These are phyloP conservation scores for Adelosebastes latens DNA, from an alignment of 2,797 vertebrate genomes.

Conservation along the genomic window DNA sequence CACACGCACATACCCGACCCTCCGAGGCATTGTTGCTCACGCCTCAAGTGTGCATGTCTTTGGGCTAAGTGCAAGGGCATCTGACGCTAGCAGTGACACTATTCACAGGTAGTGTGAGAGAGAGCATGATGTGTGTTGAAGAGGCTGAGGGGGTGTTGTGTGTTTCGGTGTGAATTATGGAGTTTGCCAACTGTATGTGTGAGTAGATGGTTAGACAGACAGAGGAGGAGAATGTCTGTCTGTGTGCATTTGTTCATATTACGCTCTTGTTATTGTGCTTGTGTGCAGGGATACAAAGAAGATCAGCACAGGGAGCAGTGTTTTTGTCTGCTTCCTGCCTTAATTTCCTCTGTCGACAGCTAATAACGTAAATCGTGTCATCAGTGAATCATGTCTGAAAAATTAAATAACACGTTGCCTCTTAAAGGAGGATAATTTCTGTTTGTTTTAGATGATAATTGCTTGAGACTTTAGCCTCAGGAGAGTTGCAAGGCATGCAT, in stretches of 20 bases:
- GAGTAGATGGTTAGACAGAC: conserved; percentile 36
- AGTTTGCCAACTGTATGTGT: conserved; percentile 9
- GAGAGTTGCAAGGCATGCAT: conserved; percentile 20
- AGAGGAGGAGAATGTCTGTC: background rate
- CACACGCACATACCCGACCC: conserved; percentile 29
- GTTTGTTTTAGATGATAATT: conserved; percentile 63
- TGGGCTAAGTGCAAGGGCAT: conserved; percentile 18
- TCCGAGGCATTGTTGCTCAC: conserved; percentile 25
- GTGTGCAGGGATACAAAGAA: background rate
- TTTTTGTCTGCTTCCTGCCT: background rate
- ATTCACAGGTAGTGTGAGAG: conserved; percentile 12
- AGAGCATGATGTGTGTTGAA: background rate
- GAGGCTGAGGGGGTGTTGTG: conserved; percentile 1
- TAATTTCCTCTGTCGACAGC: conserved; percentile 12
- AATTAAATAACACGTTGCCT: conserved; percentile 56
- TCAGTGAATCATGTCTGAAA: conserved; percentile 65
- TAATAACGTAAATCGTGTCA: conserved; percentile 36
- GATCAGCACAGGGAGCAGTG: background rate
- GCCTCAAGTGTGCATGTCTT: conserved; percentile 27
- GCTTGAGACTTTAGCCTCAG: conserved; percentile 39
- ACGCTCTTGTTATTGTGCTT: no score
- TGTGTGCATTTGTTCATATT: background rate
- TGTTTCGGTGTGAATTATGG: conserved; percentile 20
- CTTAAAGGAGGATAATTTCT: conserved; percentile 44
- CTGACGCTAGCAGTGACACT: background rate